Evolutionary conservation across 30 jellyfish, hydroid and myxozoan species (phyloP).

Genomic region (Hydractinia symbiolongicarpus): DNA sequence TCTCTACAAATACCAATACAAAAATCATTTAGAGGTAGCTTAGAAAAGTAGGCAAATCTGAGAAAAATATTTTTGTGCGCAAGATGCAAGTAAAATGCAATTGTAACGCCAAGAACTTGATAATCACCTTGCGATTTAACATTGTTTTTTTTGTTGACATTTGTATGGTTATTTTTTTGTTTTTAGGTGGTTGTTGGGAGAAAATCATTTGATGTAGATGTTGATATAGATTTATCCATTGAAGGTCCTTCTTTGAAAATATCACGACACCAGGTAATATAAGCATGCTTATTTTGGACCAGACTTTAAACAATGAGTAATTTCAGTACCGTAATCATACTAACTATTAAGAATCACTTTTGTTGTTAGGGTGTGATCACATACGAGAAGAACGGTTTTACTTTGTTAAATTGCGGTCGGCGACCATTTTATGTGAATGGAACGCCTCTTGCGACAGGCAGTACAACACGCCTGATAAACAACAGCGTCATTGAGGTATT

Average conservation of each 20-base stretch:
- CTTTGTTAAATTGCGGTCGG: slow-evolving; percentile 46
- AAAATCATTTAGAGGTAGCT: no score
- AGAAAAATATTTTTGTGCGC: background rate
- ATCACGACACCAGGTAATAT: slow-evolving; percentile 79
- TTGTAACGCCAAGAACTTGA: no score
- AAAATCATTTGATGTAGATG: slow-evolving; percentile 44
- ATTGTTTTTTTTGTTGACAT: background rate
- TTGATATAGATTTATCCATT: slow-evolving; percentile 82
- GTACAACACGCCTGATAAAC: slow-evolving; percentile 31
- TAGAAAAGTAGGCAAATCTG: background rate
- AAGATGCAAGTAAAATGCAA: background rate
- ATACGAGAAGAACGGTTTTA: slow-evolving; percentile 18
- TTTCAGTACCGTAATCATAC: no score
- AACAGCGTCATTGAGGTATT: slow-evolving; percentile 37
- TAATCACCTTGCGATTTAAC: background rate
- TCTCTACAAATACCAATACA: background rate
- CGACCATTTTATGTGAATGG: slow-evolving; percentile 85
- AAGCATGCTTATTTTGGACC: background rate
- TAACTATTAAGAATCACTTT: background rate
- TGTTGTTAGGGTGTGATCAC: slow-evolving; percentile 11
- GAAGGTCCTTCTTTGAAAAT: slow-evolving; percentile 94
- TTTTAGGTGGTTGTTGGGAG: slow-evolving; percentile 77
- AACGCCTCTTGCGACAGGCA: slow-evolving; percentile 52
- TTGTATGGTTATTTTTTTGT: background rate
- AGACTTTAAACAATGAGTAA: background rate